Evolutionary conservation across 2,888 invertebrate species (phyloP).

Genomic region (Drosophila rellima): DNA sequence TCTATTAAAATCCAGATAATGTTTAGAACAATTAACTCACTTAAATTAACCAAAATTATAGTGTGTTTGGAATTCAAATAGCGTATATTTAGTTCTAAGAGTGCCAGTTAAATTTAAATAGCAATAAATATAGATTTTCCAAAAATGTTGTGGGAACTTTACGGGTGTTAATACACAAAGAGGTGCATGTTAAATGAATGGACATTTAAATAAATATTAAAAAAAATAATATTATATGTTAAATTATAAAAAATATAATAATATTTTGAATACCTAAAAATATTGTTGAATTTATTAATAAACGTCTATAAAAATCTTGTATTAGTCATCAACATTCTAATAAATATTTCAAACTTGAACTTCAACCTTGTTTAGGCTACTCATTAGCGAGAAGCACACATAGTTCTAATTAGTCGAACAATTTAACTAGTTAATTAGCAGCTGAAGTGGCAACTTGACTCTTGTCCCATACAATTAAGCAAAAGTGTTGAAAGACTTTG

Average conservation of each 20-base stretch:
- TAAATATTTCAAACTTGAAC: not conserved
- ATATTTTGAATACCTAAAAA: no score
- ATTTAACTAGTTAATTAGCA: conserved; percentile 3
- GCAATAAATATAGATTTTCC: not conserved
- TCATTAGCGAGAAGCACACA: not conserved
- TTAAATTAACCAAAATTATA: conserved; percentile 12
- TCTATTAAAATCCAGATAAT: conserved; percentile 41
- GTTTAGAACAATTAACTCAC: conserved; percentile 43
- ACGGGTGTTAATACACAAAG: no score
- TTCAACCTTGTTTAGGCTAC: not conserved
- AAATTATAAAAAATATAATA: no score
- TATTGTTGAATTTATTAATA: no score
- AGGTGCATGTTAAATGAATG: no score
- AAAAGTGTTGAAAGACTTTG: not conserved
- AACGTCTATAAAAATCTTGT: not conserved
- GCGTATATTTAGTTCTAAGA: not conserved
- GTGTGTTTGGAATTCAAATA: conserved; percentile 7
- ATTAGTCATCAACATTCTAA: not conserved
- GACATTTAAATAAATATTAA: no score
- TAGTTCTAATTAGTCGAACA: not conserved
- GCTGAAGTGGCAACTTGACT: not conserved
- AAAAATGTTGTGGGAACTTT: conserved; percentile 21
- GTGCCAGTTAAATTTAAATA: not conserved
- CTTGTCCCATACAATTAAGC: not conserved
- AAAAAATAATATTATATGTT: no score